Conservation (phyloP, 1,140 invertebrate species). For the Drosophila sechellia region DNA sequence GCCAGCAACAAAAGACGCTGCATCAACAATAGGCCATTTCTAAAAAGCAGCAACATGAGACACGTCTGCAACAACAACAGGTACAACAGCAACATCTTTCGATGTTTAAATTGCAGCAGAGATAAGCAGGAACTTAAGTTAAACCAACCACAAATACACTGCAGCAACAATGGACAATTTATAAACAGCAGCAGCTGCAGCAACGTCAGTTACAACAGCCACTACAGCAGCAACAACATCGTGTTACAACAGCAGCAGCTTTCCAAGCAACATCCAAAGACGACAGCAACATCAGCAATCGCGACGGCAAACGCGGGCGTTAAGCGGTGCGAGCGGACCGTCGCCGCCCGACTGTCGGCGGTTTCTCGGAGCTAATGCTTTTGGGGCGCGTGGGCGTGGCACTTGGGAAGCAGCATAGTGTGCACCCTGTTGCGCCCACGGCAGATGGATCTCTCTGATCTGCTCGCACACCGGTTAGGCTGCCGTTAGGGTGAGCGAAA, state of each 20-base stretch:
- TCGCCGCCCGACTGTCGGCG: conserved; percentile 59
- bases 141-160: background rate
- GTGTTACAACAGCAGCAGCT: conserved; percentile 13
- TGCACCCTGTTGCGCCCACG: conserved; percentile 72
- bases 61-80: conserved; percentile 18
- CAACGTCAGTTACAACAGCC: conserved; percentile 9
- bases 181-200: conserved; percentile 9
- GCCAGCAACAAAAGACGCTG: conserved; percentile 2
- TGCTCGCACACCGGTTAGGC: conserved; percentile 2
- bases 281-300: conserved; percentile 16
- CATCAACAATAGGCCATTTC: conserved; percentile 2
- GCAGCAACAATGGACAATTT: conserved; percentile 1
- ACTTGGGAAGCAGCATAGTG: conserved; percentile 49
- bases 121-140: conserved; percentile 9
- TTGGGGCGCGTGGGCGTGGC: conserved; percentile 51
- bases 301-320: conserved; percentile 65
- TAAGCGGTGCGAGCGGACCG: conserved; percentile 65
- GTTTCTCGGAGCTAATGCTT: conserved; percentile 10
- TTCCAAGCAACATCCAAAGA: conserved; percentile 6
- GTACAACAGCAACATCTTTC: conserved; percentile 5
- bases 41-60: background rate
- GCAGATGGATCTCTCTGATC: conserved; percentile 6
- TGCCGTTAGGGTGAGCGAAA: conserved; percentile 27
- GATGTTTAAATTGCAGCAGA: conserved; percentile 2
- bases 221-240: conserved; percentile 4